Evolutionary conservation across 2,113 vertebrate species (phyloP), one percentile per base, ranked within the genome.

Genomic region (Cynoglossus semilaevis): DNA sequence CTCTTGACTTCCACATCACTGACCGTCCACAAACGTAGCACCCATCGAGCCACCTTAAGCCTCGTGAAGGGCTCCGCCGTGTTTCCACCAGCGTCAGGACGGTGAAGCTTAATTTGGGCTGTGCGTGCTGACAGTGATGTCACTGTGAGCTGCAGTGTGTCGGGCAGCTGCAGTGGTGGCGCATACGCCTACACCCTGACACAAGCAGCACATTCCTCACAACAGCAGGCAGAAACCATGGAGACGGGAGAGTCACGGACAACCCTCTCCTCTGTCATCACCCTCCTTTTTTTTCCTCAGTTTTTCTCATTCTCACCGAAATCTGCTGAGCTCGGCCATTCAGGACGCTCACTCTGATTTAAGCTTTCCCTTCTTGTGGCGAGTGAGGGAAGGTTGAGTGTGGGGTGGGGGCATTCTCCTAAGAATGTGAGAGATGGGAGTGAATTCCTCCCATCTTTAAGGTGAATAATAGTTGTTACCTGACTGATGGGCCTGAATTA

Each of bases 81-180:
- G 5, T 9, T 36, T 36, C 35, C n/a, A n/a, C n/a, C 9, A 41
- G 38, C 14, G 10, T 41, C 38, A 41, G 11, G 38, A 41, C 10
- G 10, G 14, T 13, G 14, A 41, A 13, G 11, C 11, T 4, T 11
- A 11, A 41, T 12, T 12, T 41, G 2, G 9, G 38, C 9, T 13
- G 38, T 12, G 38, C 37, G 5, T n/a, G 66, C 48, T 43, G 58
- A 74, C 76, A 58, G 66, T 56, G 67, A 70, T 22, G 60, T 76
- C 72, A 63, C 73, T 79, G 76, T 79, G 54, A 59, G 67, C 54
- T 35, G 57, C 60, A 41, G 38, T 41, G 38, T 41, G 38, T 41
- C 38, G 10, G 38, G 38, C 38, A 14, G 38, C 10, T 2, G 10
- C 10, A 14, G 38, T 41, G 38, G 38, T 12, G 38, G 38, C 10